These are phyloP conservation scores for Trachelus troglodyta DNA, from an alignment of 2,888 invertebrate species.

Conservation along the genomic window DNA sequence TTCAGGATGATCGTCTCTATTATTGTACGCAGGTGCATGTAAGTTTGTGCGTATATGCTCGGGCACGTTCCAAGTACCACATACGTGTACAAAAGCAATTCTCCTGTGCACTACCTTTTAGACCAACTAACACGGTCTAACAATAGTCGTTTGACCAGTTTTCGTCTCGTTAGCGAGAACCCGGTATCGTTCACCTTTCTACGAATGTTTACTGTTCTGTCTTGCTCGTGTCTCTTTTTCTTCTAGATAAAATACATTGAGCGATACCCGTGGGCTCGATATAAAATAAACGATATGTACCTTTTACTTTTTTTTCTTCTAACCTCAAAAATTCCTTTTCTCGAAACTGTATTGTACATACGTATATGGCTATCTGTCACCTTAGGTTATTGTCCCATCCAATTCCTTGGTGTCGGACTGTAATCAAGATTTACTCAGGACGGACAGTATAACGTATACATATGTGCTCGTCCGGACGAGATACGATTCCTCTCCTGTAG, in stretches of 20 bases:
- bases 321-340: neutral
- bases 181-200: neutral
- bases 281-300: neutral
- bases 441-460: neutral
- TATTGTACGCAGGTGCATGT: neutral
- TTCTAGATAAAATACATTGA: neutral
- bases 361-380: neutral
- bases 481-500: neutral
- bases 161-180: constrained; percentile 3
- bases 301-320: neutral
- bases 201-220: neutral
- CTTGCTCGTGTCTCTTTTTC: neutral
- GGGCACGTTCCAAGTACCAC: neutral
- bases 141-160: constrained; percentile 9
- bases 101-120: neutral
- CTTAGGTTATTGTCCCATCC: neutral
- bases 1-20: neutral
- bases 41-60: neutral
- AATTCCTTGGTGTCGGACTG: neutral
- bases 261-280: neutral
- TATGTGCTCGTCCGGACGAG: neutral
- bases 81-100: neutral
- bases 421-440: neutral
- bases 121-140: neutral
- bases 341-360: neutral